Evolutionary conservation across 2,888 invertebrate species (phyloP).

Genomic region (Atethmia centrago): DNA sequence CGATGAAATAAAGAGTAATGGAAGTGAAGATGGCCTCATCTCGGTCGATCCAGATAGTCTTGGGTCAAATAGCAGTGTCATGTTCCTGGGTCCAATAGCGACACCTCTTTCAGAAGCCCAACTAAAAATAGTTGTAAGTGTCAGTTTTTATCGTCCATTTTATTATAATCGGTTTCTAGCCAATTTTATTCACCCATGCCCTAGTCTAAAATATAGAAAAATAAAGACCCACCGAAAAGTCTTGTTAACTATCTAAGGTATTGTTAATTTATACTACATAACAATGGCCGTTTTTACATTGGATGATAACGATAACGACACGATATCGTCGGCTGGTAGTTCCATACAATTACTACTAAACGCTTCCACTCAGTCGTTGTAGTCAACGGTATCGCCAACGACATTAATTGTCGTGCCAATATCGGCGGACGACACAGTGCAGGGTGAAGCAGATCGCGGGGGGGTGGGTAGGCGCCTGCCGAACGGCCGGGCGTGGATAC

Average conservation of each 20-base stretch:
- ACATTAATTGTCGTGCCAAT: too few species aligned
- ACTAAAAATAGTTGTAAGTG: slow-evolving; percentile 82
- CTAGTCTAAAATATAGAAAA: neutral
- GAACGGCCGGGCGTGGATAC: too few species aligned
- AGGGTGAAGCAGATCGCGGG: too few species aligned
- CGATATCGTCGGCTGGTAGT: too few species aligned
- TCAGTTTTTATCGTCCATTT: neutral
- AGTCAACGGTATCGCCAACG: too few species aligned
- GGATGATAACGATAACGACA: too few species aligned
- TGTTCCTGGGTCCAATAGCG: slow-evolving; percentile 84
- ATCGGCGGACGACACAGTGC: too few species aligned
- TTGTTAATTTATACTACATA: neutral
- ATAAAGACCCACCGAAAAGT: neutral
- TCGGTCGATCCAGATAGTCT: slow-evolving; percentile 85
- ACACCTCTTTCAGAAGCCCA: slow-evolving; percentile 80
- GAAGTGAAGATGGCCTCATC: slow-evolving; percentile 79
- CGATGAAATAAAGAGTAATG: slow-evolving; percentile 83
- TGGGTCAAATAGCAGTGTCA: slow-evolving; percentile 82
- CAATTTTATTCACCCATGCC: neutral
- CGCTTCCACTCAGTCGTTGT: too few species aligned
- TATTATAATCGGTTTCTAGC: slow-evolving; percentile 1
- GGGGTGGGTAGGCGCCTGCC: too few species aligned
- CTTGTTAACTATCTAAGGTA: too few species aligned
- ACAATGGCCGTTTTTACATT: too few species aligned
- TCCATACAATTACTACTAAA: too few species aligned